Percentiles rank a stretch among this genome's conserved stretches.
These are phyloP conservation scores for Tipula helvola DNA, from an alignment of 2,888 invertebrate species.

Conservation along the genomic window DNA sequence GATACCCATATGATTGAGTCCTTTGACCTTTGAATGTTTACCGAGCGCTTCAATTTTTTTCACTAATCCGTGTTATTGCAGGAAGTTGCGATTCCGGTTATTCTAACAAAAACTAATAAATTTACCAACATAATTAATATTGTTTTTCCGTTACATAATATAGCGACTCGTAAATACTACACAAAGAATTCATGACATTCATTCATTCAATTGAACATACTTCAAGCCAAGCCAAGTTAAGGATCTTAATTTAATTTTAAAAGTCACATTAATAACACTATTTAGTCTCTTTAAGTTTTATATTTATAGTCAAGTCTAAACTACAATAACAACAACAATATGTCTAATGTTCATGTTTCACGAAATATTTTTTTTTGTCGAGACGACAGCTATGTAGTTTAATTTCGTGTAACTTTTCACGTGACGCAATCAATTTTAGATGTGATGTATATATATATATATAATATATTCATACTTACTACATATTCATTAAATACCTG, in stretches of 20 bases:
- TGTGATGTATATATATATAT: not conserved
- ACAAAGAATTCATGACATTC: not conserved
- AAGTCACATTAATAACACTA: constrained; percentile 4
- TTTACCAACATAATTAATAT: not conserved
- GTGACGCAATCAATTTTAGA: not conserved
- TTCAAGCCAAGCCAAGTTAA: not conserved
- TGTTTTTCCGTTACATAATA: not conserved
- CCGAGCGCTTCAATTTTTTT: no score
- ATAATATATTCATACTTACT: no score
- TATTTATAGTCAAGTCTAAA: not conserved
- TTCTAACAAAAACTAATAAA: not conserved
- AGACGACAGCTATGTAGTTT: not conserved
- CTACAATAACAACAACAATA: not conserved
- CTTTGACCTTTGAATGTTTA: no score
- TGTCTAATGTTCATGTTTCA: not conserved
- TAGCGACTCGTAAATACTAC: not conserved
- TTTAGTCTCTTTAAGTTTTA: not conserved
- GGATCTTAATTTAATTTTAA: not conserved
- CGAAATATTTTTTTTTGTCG: not conserved
- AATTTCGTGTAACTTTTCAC: not conserved
- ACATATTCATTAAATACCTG: not conserved
- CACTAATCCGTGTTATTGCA: not conserved
- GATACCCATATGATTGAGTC: no score
- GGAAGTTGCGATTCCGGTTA: not conserved
- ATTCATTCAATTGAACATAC: not conserved